Percentiles rank a stretch among this genome's conserved stretches.
Evolutionary conservation across 2,113 vertebrate species (phyloP).

Genomic region (Phainopepla nitens): DNA sequence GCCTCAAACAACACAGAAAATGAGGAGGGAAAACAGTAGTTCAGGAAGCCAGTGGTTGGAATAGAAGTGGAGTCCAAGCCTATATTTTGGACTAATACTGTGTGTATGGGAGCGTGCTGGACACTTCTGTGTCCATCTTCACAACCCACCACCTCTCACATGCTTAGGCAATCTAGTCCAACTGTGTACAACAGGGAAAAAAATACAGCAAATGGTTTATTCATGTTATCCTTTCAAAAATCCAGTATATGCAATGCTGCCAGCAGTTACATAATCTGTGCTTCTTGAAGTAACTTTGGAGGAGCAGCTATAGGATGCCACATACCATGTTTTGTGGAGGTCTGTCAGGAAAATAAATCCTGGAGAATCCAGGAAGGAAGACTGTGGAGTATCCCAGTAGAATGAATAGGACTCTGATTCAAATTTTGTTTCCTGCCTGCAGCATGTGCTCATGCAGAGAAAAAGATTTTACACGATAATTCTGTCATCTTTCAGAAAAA

Average conservation of each 20-base stretch:
- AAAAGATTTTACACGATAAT: background rate
- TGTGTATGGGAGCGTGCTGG: background rate
- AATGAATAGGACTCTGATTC: background rate
- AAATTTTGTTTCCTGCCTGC: background rate
- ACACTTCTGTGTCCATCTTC: background rate
- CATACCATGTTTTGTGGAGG: background rate
- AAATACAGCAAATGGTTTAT: background rate
- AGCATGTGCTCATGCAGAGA: background rate
- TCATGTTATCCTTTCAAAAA: background rate
- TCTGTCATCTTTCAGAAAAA: background rate
- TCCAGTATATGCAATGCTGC: background rate
- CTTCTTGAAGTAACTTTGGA: background rate
- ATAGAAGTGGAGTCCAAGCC: background rate
- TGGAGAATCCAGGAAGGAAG: background rate
- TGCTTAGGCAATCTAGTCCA: background rate
- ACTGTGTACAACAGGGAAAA: background rate
- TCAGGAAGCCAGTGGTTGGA: background rate
- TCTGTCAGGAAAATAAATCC: background rate
- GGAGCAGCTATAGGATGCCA: background rate
- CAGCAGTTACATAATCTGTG: background rate
- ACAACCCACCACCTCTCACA: background rate
- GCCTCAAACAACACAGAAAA: background rate
- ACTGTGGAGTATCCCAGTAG: background rate
- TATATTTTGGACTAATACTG: background rate
- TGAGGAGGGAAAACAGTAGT: background rate